phyloP scores from a whole-genome alignment of 2,888 invertebrate species.

The Mesorhabditis sp. region DNA sequence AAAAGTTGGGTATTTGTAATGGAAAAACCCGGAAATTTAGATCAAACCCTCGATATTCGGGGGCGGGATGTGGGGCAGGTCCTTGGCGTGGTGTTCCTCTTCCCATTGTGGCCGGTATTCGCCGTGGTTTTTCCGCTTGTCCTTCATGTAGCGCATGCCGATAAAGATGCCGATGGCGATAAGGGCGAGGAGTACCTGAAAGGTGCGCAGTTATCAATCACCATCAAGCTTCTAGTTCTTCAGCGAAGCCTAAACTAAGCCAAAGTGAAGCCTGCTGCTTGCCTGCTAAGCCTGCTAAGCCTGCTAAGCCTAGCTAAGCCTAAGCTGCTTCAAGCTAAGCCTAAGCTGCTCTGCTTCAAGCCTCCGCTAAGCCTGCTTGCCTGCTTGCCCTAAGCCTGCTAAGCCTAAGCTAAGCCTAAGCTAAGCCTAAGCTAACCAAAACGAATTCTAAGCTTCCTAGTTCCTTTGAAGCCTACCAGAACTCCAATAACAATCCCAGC shows the following conservation, averaged over 20 bases:
- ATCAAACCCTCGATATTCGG: slow-evolving; percentile 52
- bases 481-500: slow-evolving; percentile 49
- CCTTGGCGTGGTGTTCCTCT: slow-evolving; percentile 51
- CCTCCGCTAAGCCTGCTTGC: not conserved
- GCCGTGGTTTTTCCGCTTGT: slow-evolving; percentile 50
- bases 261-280: not conserved
- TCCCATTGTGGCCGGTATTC: slow-evolving; percentile 54
- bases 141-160: slow-evolving; percentile 33
- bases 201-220: slow-evolving; percentile 5
- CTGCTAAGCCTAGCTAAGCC: not conserved
- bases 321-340: not conserved
- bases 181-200: slow-evolving; percentile 35
- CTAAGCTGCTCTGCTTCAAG: not conserved
- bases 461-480: slow-evolving; percentile 33
- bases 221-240: not conserved
- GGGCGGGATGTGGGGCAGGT: slow-evolving; percentile 52
- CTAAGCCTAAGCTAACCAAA: no score
- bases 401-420: no score
- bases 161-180: slow-evolving; percentile 34
- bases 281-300: not conserved
- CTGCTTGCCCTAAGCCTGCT: no score
- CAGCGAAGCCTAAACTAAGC: not conserved
- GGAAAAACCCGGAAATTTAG: slow-evolving; percentile 15
- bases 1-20: not conserved
- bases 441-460: no score